Base-by-base conservation (phyloP, 2,797 vertebrate species). In the Prionace glauca region DNA sequence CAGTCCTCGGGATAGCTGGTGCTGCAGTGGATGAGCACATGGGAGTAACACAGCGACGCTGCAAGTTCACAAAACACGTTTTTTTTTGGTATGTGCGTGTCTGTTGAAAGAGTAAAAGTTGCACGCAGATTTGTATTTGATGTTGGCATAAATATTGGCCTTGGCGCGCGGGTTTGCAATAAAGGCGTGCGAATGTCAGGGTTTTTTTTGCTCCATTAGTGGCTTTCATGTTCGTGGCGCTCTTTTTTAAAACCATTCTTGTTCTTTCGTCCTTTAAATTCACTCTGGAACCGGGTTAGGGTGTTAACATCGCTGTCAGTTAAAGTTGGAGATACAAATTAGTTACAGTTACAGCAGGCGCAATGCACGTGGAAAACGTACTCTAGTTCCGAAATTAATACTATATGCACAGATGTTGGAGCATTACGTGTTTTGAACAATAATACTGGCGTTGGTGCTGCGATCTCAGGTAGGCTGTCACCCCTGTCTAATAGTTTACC, bases 311-410 rank as follows among this genome's bases (percentile, higher is more conserved):
- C 10, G 4, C 71, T 72, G 1, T 1, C 71, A 56, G 32, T 95
- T 95, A 77, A 60, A 95, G 29, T 29, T 56, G 71, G 0, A 94
- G 67, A 72, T 94, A 45, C 92, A 74, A 95, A 95, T 95, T 95
- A 22, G 93, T 95, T 45, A 74, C 45, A 95, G 18, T 95, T 77
- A 69, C 71, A 71, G 91, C 36, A 60, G 45, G 45, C 41, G 24
- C 0, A n/a, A 20, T 36, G 41, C 69, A 94, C 71, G 24, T 45
- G 69, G 67, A 41, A 22, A n/a, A 94, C 36, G 11, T 16, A 50
- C 24, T 50, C 8, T 62, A 5, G 10, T 69, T 24, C 62, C n/a
- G 67, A 36, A 91, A 22, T 69, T 8, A 36, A 67, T 69, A 20
- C 12, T 67, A 10, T 22, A 12, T 8, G 90, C 41, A 14, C 20